Base-by-base conservation (phyloP, 2,888 invertebrate genomes). In the Drosophila bunnanda region DNA sequence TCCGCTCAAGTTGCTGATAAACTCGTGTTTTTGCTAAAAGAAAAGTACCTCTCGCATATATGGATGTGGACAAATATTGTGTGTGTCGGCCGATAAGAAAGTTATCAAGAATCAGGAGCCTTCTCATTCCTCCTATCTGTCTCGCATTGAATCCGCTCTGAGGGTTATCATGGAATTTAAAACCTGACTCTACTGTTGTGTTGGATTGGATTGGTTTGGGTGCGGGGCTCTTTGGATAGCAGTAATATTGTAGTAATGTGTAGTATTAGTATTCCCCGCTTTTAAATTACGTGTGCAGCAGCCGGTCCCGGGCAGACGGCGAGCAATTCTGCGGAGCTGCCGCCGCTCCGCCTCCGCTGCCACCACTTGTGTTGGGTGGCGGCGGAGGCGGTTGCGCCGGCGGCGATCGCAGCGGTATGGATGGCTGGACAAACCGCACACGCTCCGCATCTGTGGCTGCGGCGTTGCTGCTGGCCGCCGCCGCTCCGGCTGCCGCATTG, bases 391-490 rank as follows among this genome's bases (percentile, higher is more conserved):
- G 88, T 61, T 87, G 86, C 38, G 89, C 77, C 57, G 90, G 82
- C 52, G 86, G 85, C 48, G 90, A 90, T 53, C 87, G 88, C 59
- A 90, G 76, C 38, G 90, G 91, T 72, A 91, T 90, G 36, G 90
- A 88, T 66, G 90, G 90, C 76, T 91, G 90, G 61, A 90, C 88
- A 75, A 90, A 90, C 20, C 91, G 88, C 60, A 90, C 90, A 64
- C 89, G 90, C 72, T 90, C 90, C 70, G 90, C 88, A 79, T 91
- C 90, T 56, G 81, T 78, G 44, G 78, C 50, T 64, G 65, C 79
- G 44, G 80, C 55, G 66, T 72, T 80, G 64, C 82, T 80, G 56
- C 48, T 57, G 44, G 66, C 48, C 56, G 76, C 71, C 53, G 74
- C 71, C 44, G 75, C 76, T 39, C 81, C 80, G 69, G 90, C 79